Conservation (phyloP, 1,140 invertebrate genomes). For the Anoplophora glabripennis region DNA sequence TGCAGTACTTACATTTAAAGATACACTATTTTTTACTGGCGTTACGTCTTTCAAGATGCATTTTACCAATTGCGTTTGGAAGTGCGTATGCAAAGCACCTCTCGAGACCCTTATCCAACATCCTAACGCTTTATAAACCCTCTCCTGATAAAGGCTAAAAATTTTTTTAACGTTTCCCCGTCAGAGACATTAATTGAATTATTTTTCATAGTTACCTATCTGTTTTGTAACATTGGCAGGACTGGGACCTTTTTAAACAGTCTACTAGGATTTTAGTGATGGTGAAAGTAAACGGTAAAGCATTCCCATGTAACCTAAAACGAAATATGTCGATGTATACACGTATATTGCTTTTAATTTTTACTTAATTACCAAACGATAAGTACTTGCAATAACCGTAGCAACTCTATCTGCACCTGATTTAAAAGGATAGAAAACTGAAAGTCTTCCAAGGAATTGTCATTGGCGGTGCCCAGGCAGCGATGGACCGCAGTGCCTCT, state of each 20-base stretch:
- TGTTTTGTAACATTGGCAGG: slow-evolving; percentile 26
- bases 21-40: slow-evolving; percentile 17
- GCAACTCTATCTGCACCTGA: slow-evolving; percentile 18
- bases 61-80: slow-evolving; percentile 22
- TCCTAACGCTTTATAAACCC: slow-evolving; percentile 16
- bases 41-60: slow-evolving; percentile 25
- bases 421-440: slow-evolving; percentile 23
- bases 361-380: slow-evolving; percentile 26
- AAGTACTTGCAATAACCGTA: slow-evolving; percentile 23
- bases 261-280: slow-evolving; percentile 27
- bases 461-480: slow-evolving; percentile 16
- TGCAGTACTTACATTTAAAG: slow-evolving; percentile 14
- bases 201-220: slow-evolving; percentile 20
- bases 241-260: slow-evolving; percentile 16
- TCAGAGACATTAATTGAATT: not conserved
- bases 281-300: slow-evolving; percentile 28
- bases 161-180: slow-evolving; percentile 4
- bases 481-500: slow-evolving; percentile 25
- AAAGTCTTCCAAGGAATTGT: slow-evolving; percentile 14
- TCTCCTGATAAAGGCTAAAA: slow-evolving; percentile 25
- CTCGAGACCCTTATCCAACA: slow-evolving; percentile 28
- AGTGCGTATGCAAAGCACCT: slow-evolving; percentile 23
- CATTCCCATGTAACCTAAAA: slow-evolving; percentile 24
- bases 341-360: slow-evolving; percentile 1
- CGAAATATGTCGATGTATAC: slow-evolving; percentile 5